A percentile compares a stretch with the other conserved stretches of the same genome.
phyloP scores from a whole-genome alignment of 1,140 invertebrate species.

The Drosophila nebulosa region DNA sequence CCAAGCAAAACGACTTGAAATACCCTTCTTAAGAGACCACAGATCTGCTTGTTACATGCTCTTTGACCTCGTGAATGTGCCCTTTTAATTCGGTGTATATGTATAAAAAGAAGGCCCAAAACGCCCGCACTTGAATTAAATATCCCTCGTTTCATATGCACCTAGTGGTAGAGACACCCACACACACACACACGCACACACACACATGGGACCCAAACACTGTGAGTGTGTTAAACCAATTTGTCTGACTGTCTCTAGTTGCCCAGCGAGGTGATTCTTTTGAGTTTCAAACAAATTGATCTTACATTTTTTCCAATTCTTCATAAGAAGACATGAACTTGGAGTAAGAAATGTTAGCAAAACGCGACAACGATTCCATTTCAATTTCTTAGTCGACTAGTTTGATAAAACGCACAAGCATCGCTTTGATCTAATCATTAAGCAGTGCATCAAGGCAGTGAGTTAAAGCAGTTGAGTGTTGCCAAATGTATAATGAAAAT shows the following conservation, averaged over 20 bases:
- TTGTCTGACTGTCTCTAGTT: slow-evolving; percentile 61
- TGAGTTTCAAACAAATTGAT: background rate
- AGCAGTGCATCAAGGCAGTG: too few species aligned
- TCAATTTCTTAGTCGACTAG: too few species aligned
- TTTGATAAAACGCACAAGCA: too few species aligned
- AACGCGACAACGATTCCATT: too few species aligned
- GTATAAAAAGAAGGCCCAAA: slow-evolving; percentile 24
- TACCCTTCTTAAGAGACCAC: background rate
- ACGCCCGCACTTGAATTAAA: slow-evolving; percentile 69
- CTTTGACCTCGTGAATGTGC: background rate
- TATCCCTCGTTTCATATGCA: slow-evolving; percentile 54
- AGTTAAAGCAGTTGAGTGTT: too few species aligned
- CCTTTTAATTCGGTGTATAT: background rate
- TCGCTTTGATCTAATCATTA: too few species aligned
- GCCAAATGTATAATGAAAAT: too few species aligned
- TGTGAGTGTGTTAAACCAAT: slow-evolving; percentile 62
- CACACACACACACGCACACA: background rate
- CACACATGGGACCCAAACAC: background rate
- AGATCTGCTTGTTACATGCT: too few species aligned
- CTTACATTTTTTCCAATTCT: background rate
- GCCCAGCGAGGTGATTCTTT: slow-evolving; percentile 9
- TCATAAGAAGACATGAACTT: too few species aligned
- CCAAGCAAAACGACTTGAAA: background rate
- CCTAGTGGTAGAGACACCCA: slow-evolving; percentile 24
- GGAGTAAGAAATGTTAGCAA: too few species aligned